Evolutionary conservation across 2,888 invertebrate genomes (phyloP), one percentile per base, ranked within the genome.

Genomic region (Tribolium freemani): DNA sequence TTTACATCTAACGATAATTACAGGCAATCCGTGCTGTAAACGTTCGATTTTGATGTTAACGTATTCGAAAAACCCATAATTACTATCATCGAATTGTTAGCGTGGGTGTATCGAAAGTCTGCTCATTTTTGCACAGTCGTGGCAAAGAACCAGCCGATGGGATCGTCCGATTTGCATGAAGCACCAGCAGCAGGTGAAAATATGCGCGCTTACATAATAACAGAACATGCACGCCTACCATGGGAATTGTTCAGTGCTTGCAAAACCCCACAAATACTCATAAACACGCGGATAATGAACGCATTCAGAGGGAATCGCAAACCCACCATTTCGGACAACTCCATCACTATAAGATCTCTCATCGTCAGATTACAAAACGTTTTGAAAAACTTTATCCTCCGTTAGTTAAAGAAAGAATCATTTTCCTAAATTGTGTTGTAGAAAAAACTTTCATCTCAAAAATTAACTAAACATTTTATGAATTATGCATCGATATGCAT

Each of bases 191-290:
- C 71, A 72, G 71, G 71, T 72, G 71, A 61, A 72, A 72, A 72
- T 72, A 72, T 68, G 71, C 60, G 53, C 57, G 54, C 60, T 72
- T 72, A 68, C 71, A 72, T 72, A 72, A 71, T 68, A 60, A 31
- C 53, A 71, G 66, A 71, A 66, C 67, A 67, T 68, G 71, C 71
- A 72, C 71, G 71, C 71, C 71, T 56, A 71, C 71, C 61, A 72
- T 72, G 67, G 56, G 71, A 72, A 72, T 72, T 58, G 67, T 44
- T 72, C 20, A 61, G 30, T 60, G 58, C 30, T 72, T 72, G 71
- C 71, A 72, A 72, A 72, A 68, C 61, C 51, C 56, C 50, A 53
- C 46, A 53, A 71, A 50, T 50, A 68, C 50, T 48, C 68, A 68
- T 58, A 58, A 58, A 64, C 54, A 57, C 70, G 50, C 50, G 20